phyloP scores from a whole-genome alignment of 2,113 vertebrate genomes.

The Alethe castanea region DNA sequence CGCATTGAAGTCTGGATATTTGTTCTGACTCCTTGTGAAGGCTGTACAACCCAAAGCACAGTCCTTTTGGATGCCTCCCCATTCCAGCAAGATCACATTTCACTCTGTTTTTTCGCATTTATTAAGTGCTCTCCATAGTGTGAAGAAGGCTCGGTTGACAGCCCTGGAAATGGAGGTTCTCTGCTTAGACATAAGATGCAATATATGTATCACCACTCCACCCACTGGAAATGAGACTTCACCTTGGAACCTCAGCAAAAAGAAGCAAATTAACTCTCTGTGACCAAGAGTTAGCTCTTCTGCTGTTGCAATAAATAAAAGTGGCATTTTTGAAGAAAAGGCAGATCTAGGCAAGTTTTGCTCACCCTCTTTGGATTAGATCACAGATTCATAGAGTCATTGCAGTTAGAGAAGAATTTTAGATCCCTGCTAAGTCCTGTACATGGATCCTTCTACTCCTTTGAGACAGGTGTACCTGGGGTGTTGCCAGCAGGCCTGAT shows the following conservation, averaged over 20 bases:
- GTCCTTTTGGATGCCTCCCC: background rate
- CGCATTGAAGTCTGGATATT: slow-evolving; percentile 2
- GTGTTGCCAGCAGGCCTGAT: background rate
- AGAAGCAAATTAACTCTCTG: background rate
- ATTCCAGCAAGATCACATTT: slow-evolving; percentile 24
- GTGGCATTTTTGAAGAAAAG: background rate
- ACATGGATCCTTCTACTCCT: background rate
- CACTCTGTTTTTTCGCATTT: background rate
- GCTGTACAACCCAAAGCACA: slow-evolving; percentile 1
- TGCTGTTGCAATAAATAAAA: background rate
- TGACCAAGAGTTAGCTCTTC: background rate
- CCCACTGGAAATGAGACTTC: background rate
- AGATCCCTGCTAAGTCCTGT: background rate
- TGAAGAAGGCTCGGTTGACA: slow-evolving; percentile 32
- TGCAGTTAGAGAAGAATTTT: background rate
- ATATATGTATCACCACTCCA: background rate
- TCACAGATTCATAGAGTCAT: background rate
- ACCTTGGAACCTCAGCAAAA: background rate
- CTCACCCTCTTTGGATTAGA: background rate
- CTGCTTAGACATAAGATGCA: background rate
- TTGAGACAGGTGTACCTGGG: background rate
- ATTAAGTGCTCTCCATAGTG: slow-evolving; percentile 4
- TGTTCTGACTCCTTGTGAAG: slow-evolving; percentile 53
- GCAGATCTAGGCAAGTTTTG: background rate
- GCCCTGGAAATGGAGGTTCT: background rate